Evolutionary conservation across 2,113 vertebrate genomes (phyloP).

Genomic region (Dromiciops gliroides): DNA sequence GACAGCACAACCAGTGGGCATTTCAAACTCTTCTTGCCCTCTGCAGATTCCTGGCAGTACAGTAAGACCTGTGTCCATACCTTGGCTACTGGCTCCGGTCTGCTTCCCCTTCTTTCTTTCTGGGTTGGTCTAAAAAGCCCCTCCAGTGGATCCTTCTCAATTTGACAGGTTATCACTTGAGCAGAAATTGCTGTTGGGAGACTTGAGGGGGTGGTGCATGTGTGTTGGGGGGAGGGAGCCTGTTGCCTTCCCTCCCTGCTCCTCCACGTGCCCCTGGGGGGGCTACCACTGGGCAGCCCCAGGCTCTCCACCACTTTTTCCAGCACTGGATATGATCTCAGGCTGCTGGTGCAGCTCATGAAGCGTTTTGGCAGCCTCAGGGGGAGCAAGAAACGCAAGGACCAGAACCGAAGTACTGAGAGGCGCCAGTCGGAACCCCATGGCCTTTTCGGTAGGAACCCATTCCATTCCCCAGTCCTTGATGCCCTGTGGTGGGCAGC

Average conservation of each 20-base stretch:
- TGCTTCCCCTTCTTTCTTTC: background rate
- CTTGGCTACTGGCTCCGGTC: background rate
- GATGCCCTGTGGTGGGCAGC: accelerated
- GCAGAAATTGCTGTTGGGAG: too few species aligned
- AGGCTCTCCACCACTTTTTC: background rate
- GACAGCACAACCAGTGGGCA: background rate
- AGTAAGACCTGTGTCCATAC: background rate
- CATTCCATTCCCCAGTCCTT: background rate
- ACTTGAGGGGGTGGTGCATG: background rate
- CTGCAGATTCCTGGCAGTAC: background rate
- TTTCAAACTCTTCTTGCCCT: background rate
- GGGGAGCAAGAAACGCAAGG: conserved; percentile 91
- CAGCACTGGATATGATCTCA: conserved; percentile 70
- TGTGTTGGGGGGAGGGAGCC: background rate
- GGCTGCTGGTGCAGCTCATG: conserved; percentile 85
- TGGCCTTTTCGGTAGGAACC: conserved; percentile 84
- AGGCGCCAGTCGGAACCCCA: conserved; percentile 89
- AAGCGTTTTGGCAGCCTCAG: conserved; percentile 96
- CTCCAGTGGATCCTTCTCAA: background rate
- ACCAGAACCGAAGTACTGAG: conserved; percentile 81
- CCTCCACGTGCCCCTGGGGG: background rate
- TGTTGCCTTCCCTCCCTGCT: background rate
- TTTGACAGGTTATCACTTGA: background rate
- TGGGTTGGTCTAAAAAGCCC: background rate
- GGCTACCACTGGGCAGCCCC: background rate